These are phyloP conservation scores for Ariopsis seemanni DNA, from an alignment of 2,113 vertebrate species.

Conservation along the genomic window DNA sequence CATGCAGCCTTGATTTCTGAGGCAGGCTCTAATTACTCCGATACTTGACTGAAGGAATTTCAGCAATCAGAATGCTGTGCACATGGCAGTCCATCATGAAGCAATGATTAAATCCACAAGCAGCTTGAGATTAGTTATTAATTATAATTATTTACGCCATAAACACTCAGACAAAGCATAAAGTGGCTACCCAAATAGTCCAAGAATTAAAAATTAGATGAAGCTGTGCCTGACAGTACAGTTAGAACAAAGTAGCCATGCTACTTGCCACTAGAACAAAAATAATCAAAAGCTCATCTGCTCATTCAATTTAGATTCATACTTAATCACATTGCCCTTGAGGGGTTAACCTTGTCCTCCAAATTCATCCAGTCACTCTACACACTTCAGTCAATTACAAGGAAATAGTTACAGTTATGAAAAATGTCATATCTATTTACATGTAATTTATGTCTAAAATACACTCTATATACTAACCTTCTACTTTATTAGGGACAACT, in stretches of 20 bases:
- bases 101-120: slow-evolving; percentile 3
- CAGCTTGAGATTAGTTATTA: slow-evolving; percentile 1
- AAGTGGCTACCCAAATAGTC: not conserved
- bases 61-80: not conserved
- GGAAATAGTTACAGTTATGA: not conserved
- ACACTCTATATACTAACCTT: not conserved
- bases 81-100: not conserved
- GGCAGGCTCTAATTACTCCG: not conserved
- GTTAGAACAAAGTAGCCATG: not conserved
- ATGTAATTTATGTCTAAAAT: not conserved
- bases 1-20: not conserved
- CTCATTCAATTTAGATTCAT: not conserved
- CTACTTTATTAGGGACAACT: not conserved
- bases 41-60: not conserved
- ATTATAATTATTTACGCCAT: not conserved
- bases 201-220: not conserved
- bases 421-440: not conserved
- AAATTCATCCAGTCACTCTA: not conserved
- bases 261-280: not conserved
- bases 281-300: slow-evolving; percentile 13
- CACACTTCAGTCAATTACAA: not conserved
- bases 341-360: not conserved
- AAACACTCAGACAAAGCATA: slow-evolving; percentile 1
- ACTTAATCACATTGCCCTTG: not conserved
- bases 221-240: not conserved